These are phyloP conservation scores for Zaprionus ghesquierei DNA, from an alignment of 1,140 invertebrate species.

Conservation along the genomic window DNA sequence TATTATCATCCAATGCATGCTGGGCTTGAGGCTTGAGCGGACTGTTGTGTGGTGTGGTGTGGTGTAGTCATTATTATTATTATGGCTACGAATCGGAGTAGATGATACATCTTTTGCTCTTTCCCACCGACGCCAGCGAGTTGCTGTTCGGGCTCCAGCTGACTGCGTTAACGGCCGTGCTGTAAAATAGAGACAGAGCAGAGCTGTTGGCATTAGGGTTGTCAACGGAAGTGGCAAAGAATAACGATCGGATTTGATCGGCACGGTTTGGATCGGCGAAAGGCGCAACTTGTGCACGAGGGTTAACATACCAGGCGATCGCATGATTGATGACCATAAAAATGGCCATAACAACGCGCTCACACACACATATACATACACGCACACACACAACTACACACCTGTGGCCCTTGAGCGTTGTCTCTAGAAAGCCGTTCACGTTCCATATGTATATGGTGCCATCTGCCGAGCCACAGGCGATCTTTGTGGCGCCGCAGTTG, in stretches of 20 bases:
- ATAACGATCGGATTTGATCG: conserved; percentile 8
- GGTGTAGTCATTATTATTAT: no score
- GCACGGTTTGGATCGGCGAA: not conserved
- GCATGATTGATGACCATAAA: conserved; percentile 9
- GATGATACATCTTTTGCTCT: conserved; percentile 91
- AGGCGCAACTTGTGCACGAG: not conserved
- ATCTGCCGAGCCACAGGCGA: conserved; percentile 94
- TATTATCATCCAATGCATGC: conserved; percentile 11
- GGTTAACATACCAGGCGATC: not conserved
- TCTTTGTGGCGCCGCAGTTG: conserved; percentile 94
- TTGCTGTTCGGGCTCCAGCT: conserved; percentile 95
- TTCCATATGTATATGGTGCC: conserved; percentile 97
- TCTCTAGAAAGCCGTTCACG: conserved; percentile 89
- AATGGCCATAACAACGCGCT: not conserved
- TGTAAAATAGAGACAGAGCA: conserved; percentile 84
- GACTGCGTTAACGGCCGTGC: conserved; percentile 93
- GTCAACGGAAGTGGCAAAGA: conserved; percentile 4
- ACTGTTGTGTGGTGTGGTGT: no score
- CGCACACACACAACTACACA: conserved; percentile 86
- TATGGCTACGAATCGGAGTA: conserved; percentile 88
- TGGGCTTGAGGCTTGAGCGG: conserved; percentile 1
- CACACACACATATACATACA: no score
- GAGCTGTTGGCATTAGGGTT: conserved; percentile 52
- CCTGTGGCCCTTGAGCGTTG: conserved; percentile 94
- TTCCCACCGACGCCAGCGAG: conserved; percentile 93